A percentile compares a stretch with the other conserved stretches of the same genome.
Evolutionary conservation across 2,888 invertebrate genomes (phyloP).

Genomic region (Tinea trinotella): DNA sequence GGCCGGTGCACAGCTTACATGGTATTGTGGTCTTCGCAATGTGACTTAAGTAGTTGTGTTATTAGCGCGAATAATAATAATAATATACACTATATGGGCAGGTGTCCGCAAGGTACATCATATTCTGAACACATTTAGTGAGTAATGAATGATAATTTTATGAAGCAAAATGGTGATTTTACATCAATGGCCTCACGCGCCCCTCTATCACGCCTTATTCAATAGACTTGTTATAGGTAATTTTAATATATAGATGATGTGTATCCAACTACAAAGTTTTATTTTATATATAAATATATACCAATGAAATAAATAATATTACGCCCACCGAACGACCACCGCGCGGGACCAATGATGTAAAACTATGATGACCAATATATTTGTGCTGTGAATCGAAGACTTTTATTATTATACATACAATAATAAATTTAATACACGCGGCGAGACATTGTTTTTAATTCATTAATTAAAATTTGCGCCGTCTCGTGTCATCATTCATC

Average conservation of each 20-base stretch:
- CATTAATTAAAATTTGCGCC: too few relatives aligned
- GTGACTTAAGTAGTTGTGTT: constrained; percentile 3
- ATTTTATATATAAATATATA: too few relatives aligned
- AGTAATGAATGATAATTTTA: not conserved
- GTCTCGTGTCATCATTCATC: not conserved
- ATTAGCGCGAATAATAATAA: not conserved
- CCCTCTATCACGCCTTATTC: too few relatives aligned
- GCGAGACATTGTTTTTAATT: too few relatives aligned
- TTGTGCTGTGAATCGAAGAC: not conserved
- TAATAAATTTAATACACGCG: too few relatives aligned
- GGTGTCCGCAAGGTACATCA: constrained; percentile 8
- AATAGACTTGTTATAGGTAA: too few relatives aligned
- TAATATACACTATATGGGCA: not conserved
- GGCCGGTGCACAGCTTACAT: constrained; percentile 3
- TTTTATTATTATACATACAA: not conserved
- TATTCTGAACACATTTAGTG: not conserved
- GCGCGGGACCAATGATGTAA: not conserved
- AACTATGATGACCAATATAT: not conserved
- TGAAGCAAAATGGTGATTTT: not conserved
- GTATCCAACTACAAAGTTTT: too few relatives aligned
- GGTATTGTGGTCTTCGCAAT: not conserved
- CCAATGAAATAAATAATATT: too few relatives aligned
- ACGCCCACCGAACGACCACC: not conserved
- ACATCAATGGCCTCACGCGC: not conserved
- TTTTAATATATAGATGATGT: too few relatives aligned